These are phyloP conservation scores for Genyomyrus donnyi DNA, from an alignment of 2,113 vertebrate genomes.

Conservation along the genomic window DNA sequence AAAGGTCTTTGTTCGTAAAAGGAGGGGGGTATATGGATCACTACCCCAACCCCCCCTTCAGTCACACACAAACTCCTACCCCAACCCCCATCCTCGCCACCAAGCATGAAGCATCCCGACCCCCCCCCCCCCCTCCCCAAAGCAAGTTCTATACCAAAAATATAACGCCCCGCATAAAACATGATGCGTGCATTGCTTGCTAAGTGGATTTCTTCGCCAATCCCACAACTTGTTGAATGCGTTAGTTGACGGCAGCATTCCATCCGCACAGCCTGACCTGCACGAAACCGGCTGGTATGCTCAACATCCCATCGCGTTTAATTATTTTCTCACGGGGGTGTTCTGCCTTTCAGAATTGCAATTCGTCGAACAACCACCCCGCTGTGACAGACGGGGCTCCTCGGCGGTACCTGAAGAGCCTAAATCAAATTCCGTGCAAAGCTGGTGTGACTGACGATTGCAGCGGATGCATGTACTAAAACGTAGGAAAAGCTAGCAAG, in stretches of 20 bases:
- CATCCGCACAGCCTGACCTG: neutral
- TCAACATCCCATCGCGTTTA: neutral
- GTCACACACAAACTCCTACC: conserved; percentile 15
- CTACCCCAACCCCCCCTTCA: conserved; percentile 18
- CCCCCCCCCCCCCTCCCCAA: neutral
- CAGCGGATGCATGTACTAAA: neutral
- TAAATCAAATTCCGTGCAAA: neutral
- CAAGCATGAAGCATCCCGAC: neutral
- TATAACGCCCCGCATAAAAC: neutral
- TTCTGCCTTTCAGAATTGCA: conserved; percentile 14
- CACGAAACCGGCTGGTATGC: neutral
- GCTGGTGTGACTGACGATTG: neutral
- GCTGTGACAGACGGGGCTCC: conserved; percentile 11
- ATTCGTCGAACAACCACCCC: conserved; percentile 8
- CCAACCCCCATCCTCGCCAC: neutral
- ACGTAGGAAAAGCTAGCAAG: neutral
- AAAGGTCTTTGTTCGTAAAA: conserved; percentile 45
- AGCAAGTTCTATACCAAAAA: neutral
- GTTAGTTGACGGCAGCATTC: neutral
- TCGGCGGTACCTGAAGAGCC: neutral
- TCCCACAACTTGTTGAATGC: conserved; percentile 16
- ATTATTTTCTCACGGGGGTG: conserved; percentile 34
- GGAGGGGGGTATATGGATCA: conserved; percentile 24
- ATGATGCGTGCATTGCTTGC: neutral
- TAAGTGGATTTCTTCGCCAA: neutral